Conservation (phyloP, 2,113 vertebrate genomes). For the Forbesichthys agassizii region DNA sequence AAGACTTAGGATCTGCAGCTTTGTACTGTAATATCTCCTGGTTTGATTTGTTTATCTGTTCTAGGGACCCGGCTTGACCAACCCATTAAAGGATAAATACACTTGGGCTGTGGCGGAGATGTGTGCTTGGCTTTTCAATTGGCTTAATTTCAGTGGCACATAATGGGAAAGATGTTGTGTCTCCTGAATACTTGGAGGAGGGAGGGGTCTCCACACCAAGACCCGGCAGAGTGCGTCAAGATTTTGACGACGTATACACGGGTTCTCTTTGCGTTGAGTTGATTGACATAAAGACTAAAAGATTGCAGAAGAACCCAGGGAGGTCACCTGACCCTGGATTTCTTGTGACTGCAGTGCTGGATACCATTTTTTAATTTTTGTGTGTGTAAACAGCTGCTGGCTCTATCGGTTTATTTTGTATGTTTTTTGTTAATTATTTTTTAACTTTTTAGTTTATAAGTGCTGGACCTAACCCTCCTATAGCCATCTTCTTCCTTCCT, state of each 20-base stretch:
- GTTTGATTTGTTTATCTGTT: neutral
- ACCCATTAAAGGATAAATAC: constrained; percentile 22
- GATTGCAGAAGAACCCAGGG: constrained; percentile 25
- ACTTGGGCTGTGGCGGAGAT: neutral
- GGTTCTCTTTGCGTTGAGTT: constrained; percentile 67
- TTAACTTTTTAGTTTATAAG: constrained; percentile 29
- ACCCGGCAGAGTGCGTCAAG: constrained; percentile 36
- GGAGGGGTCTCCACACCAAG: constrained; percentile 48
- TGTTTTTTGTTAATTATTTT: constrained; percentile 15
- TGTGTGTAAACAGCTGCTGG: neutral
- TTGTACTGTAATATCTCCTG: too few species aligned
- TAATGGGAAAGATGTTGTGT: constrained; percentile 54
- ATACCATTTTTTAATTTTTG: constrained; percentile 16
- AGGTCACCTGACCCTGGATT: constrained; percentile 33
- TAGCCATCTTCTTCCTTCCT: constrained; percentile 58
- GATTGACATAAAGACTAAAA: constrained; percentile 50
- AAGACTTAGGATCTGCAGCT: too few species aligned
- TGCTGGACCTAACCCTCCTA: constrained; percentile 45
- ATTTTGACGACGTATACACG: constrained; percentile 36
- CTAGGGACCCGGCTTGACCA: neutral
- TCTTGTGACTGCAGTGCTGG: constrained; percentile 21
- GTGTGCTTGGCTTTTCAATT: constrained; percentile 38
- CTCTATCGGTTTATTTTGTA: constrained; percentile 33
- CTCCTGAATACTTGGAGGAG: constrained; percentile 60
- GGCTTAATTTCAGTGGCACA: constrained; percentile 43